A percentile compares a stretch with the other conserved stretches of the same genome.
Conservation (phyloP, 2,797 vertebrate genomes). For the Triplophysa bombifrons region DNA sequence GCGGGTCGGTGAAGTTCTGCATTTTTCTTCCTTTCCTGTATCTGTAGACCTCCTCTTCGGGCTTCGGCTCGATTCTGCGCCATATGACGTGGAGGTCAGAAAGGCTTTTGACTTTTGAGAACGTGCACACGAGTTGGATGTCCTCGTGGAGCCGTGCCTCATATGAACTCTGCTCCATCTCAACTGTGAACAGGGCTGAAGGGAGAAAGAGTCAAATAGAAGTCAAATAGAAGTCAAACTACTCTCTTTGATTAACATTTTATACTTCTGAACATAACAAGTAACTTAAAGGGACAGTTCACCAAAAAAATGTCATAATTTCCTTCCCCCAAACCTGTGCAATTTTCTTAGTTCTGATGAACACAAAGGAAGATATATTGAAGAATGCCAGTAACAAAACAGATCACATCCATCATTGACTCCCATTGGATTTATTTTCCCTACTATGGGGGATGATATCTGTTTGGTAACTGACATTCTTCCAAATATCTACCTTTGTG, state of each 20-base stretch:
- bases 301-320: too few species aligned
- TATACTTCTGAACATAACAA: not conserved
- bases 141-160: constrained; percentile 72
- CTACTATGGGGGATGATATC: too few species aligned
- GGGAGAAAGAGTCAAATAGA: not conserved
- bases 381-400: too few species aligned
- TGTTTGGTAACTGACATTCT: too few species aligned
- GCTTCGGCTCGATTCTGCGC: constrained; percentile 44
- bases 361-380: too few species aligned
- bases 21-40: constrained; percentile 67
- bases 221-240: too few species aligned
- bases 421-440: too few species aligned
- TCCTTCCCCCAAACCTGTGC: too few species aligned
- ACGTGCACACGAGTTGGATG: constrained; percentile 85
- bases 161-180: constrained; percentile 70
- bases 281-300: not conserved
- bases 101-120: constrained; percentile 67
- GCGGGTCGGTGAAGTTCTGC: constrained; percentile 56
- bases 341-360: too few species aligned
- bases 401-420: too few species aligned
- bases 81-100: constrained; percentile 77
- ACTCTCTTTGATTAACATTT: not conserved
- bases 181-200: constrained; percentile 83
- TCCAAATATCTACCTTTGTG: too few species aligned
- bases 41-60: constrained; percentile 65